A percentile compares a stretch with the other conserved stretches of the same genome.
Conservation (phyloP, 2,888 invertebrate genomes). For the Keiferia lycopersicella region DNA sequence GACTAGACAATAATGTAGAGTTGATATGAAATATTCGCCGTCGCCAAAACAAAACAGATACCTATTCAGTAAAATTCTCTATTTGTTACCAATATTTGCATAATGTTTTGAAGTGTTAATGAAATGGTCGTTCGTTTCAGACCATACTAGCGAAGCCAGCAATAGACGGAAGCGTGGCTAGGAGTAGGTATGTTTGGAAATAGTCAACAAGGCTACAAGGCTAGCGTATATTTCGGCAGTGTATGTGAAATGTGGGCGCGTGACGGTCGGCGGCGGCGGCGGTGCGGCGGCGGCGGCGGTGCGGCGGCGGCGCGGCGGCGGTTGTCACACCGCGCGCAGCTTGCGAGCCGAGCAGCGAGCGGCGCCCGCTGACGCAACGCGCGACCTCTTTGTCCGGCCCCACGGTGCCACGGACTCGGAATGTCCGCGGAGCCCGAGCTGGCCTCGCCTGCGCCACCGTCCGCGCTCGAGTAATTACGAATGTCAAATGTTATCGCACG, state of each 20-base stretch:
- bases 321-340: constrained; percentile 43
- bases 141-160: constrained; percentile 32
- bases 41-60: background rate
- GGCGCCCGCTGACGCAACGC: constrained; percentile 67
- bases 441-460: constrained; percentile 57
- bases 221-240: constrained; percentile 63
- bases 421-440: constrained; percentile 55
- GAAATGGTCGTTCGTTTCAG: constrained; percentile 22
- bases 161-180: constrained; percentile 54
- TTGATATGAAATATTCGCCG: background rate
- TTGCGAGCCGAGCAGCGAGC: constrained; percentile 40
- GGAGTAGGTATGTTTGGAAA: constrained; percentile 53
- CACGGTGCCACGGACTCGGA: constrained; percentile 48
- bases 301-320: constrained; percentile 37
- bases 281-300: constrained; percentile 34
- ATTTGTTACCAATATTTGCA: constrained; percentile 20
- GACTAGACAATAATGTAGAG: background rate
- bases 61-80: background rate
- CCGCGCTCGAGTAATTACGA: constrained; percentile 79
- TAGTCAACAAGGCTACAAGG: constrained; percentile 62
- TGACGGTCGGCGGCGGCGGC: constrained; percentile 34
- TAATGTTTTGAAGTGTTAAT: constrained; percentile 27
- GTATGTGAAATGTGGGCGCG: constrained; percentile 59
- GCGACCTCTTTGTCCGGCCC: constrained; percentile 79
- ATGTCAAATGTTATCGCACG: constrained; percentile 82